These are phyloP conservation scores for Dascillus cervinus DNA, from an alignment of 2,888 invertebrate species.

Conservation along the genomic window DNA sequence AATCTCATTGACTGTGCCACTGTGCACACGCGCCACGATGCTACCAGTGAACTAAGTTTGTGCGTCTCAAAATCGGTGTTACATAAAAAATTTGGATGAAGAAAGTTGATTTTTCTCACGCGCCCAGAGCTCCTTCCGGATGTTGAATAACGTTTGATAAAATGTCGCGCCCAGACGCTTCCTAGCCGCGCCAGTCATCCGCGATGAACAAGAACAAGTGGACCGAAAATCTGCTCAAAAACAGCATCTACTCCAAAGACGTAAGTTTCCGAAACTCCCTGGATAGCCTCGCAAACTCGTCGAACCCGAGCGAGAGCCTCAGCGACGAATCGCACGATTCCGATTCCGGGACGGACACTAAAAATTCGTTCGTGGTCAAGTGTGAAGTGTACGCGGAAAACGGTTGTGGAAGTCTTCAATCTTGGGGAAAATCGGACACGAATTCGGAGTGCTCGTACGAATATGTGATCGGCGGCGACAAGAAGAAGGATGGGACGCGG, in stretches of 20 bases:
- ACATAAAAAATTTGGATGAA: too few relatives aligned
- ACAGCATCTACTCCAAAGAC: conserved; percentile 1
- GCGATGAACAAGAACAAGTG: conserved; percentile 26
- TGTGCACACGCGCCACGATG: conserved; percentile 6
- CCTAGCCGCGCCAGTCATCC: background rate
- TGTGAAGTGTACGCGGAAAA: conserved; percentile 38
- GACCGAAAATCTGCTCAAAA: conserved; percentile 13
- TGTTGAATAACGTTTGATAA: background rate
- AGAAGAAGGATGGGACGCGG: conserved; percentile 28
- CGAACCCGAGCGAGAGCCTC: conserved; percentile 54
- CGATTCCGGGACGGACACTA: conserved; percentile 56
- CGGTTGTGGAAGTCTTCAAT: conserved; percentile 30
- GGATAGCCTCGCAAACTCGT: conserved; percentile 63
- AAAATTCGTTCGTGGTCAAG: conserved; percentile 35
- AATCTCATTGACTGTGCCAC: conserved; percentile 9
- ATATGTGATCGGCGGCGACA: conserved; percentile 22
- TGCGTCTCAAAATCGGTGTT: too few relatives aligned
- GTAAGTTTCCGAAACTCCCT: conserved; percentile 39
- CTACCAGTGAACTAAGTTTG: conserved; percentile 1
- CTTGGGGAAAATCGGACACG: conserved; percentile 23
- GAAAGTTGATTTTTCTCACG: too few relatives aligned
- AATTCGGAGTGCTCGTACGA: conserved; percentile 31
- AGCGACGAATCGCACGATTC: conserved; percentile 54
- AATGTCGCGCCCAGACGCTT: background rate
- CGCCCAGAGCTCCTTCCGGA: too few relatives aligned